Evolutionary conservation across 2,888 invertebrate species (phyloP), one percentile per base, ranked within the genome.

Genomic region (Apodemia mormo): DNA sequence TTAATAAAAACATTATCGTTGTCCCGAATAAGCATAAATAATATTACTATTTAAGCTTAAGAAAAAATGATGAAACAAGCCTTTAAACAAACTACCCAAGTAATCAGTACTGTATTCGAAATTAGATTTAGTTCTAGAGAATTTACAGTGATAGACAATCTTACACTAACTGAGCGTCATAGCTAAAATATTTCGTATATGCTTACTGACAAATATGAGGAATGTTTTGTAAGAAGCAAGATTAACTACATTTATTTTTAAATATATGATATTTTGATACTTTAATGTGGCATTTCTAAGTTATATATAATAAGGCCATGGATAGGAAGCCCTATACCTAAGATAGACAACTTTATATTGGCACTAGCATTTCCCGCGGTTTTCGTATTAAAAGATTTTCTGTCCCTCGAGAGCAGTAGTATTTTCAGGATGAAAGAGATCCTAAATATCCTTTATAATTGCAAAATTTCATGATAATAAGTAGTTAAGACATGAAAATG

Each of bases 81-180:
- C 29, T 58, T 58, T 9, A 58, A 22, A 30, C 4, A 58, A 29
- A 29, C 29, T 10, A 9, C 22, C n/a, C 29, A 58, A 58, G 58
- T 58, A 58, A 58, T 14, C 10, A 58, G 58, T 69, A 70, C 43
- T 70, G 65, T 73, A 74, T 76, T 74, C 74, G 73, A 76, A 74
- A 76, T 70, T 76, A 68, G 66, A 67, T 65, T 74, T 74, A 77
- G 73, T 72, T 70, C 75, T 76, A 88, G 81, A 86, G 80, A 88
- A 87, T 90, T 89, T 91, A 90, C 87, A 91, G 81, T 84, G 86
- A 90, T 89, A 81, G 89, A 90, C 89, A 89, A 82, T 80, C 90
- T 89, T 91, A 91, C 37, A 71, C 83, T 86, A 87, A 72, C 77
- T 72, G 83, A 86, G 87, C 86, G 75, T 72, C 67, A 68, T 72